A percentile compares a stretch with the other conserved stretches of the same genome.
phyloP scores from a whole-genome alignment of 2,797 vertebrate genomes.

The Ceyx erithaca region DNA sequence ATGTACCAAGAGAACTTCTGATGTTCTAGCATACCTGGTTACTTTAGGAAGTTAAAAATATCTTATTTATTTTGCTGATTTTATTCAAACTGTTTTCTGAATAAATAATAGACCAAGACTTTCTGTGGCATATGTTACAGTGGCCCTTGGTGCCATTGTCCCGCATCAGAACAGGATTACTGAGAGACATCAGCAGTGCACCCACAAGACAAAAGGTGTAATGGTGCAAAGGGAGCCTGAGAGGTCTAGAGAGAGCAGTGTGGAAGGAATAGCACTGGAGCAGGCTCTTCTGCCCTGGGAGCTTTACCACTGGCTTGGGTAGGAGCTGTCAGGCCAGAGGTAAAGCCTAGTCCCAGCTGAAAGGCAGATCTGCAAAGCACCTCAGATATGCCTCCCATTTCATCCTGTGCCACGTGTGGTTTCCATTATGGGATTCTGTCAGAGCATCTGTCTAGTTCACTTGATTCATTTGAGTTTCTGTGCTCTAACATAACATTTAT shows the following conservation, averaged over 20 bases:
- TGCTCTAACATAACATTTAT: constrained; percentile 30
- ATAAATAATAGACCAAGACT: neutral
- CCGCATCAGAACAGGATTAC: neutral
- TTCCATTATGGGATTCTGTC: constrained; percentile 7
- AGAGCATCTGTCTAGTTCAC: neutral
- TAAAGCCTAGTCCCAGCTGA: neutral
- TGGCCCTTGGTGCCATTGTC: neutral
- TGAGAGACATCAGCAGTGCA: neutral
- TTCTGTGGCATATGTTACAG: neutral
- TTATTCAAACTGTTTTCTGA: neutral
- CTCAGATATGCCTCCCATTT: neutral
- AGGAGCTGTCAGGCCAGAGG: neutral
- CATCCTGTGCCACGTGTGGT: neutral
- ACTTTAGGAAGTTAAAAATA: neutral
- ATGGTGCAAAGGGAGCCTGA: neutral
- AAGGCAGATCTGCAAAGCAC: neutral
- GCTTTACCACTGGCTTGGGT: neutral
- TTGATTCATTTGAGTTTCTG: constrained; percentile 3
- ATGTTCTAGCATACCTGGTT: neutral
- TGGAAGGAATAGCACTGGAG: neutral
- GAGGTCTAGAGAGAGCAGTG: neutral
- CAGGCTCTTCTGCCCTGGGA: neutral
- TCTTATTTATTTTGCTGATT: neutral
- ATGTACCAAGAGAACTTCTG: neutral
- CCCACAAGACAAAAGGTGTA: accelerated